These are phyloP conservation scores for Philypnodon macrostomus DNA, from an alignment of 2,797 vertebrate genomes.

Conservation along the genomic window DNA sequence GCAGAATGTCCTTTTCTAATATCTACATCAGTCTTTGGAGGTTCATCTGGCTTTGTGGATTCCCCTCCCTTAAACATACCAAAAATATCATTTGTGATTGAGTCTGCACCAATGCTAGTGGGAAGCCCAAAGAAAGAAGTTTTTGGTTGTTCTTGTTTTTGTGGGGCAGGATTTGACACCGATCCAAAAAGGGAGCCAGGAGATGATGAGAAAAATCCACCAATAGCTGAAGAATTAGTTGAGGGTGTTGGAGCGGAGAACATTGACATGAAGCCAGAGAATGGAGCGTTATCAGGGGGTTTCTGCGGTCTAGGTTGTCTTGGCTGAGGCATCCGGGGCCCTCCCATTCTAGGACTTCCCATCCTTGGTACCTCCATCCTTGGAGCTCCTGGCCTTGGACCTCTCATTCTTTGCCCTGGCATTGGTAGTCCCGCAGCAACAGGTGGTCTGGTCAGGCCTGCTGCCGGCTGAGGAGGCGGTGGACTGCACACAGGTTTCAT, in stretches of 20 bases:
- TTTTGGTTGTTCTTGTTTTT: slow-evolving; percentile 79
- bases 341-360: slow-evolving; percentile 49
- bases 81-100: slow-evolving; percentile 84
- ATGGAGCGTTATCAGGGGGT: slow-evolving; percentile 76
- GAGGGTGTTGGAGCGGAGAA: slow-evolving; percentile 78
- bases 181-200: slow-evolving; percentile 76
- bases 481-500: slow-evolving; percentile 25
- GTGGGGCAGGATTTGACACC: slow-evolving; percentile 56
- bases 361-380: slow-evolving; percentile 44
- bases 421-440: slow-evolving; percentile 43
- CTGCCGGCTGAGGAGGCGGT: slow-evolving; percentile 45
- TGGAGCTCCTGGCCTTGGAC: slow-evolving; percentile 34
- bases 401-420: slow-evolving; percentile 36
- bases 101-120: slow-evolving; percentile 76
- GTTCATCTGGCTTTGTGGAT: slow-evolving; percentile 59
- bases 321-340: slow-evolving; percentile 57
- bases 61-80: slow-evolving; percentile 84
- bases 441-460: slow-evolving; percentile 32
- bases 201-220: slow-evolving; percentile 83
- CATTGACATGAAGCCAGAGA: slow-evolving; percentile 94
- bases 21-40: slow-evolving; percentile 29
- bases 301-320: slow-evolving; percentile 67
- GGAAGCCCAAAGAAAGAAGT: slow-evolving; percentile 85
- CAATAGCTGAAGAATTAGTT: slow-evolving; percentile 79
- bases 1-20: slow-evolving; percentile 14